These are phyloP conservation scores for Bufo bufo DNA, from an alignment of 2,113 vertebrate genomes.

Conservation along the genomic window DNA sequence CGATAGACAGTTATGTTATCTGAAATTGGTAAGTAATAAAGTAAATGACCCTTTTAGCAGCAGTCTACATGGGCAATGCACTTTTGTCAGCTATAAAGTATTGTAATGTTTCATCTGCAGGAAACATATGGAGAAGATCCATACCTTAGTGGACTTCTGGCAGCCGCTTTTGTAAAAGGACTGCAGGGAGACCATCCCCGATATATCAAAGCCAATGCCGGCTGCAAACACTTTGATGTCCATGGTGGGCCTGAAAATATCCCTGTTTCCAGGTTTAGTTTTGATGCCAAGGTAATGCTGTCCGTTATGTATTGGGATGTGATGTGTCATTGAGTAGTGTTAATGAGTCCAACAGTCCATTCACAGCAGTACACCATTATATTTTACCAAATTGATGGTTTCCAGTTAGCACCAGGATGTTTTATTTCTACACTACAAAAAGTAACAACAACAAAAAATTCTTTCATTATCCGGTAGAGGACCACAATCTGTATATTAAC, in stretches of 20 bases:
- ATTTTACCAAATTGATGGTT: too few species aligned
- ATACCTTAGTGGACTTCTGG: conserved; percentile 65
- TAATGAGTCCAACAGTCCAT: not conserved
- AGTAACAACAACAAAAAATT: too few species aligned
- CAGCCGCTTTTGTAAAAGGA: conserved; percentile 66
- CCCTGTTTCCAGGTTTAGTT: conserved; percentile 65
- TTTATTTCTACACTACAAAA: too few species aligned
- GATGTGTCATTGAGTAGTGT: not conserved
- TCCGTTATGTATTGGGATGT: not conserved
- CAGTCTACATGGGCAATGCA: not conserved
- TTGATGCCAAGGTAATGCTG: conserved; percentile 63
- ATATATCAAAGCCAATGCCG: conserved; percentile 66
- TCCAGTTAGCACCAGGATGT: too few species aligned
- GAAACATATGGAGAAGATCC: conserved; percentile 73
- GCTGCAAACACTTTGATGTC: conserved; percentile 71
- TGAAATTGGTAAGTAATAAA: too few species aligned
- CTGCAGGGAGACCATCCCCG: conserved; percentile 70
- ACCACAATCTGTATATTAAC: not conserved
- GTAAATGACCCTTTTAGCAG: too few species aligned
- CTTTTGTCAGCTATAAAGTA: not conserved
- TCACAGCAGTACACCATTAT: too few species aligned
- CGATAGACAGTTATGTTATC: too few species aligned
- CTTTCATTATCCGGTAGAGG: too few species aligned
- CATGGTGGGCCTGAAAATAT: conserved; percentile 70
- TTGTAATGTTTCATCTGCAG: conserved; percentile 11